phyloP scores from a whole-genome alignment of 1,140 invertebrate genomes.

The Trinorchestia longiramus region DNA sequence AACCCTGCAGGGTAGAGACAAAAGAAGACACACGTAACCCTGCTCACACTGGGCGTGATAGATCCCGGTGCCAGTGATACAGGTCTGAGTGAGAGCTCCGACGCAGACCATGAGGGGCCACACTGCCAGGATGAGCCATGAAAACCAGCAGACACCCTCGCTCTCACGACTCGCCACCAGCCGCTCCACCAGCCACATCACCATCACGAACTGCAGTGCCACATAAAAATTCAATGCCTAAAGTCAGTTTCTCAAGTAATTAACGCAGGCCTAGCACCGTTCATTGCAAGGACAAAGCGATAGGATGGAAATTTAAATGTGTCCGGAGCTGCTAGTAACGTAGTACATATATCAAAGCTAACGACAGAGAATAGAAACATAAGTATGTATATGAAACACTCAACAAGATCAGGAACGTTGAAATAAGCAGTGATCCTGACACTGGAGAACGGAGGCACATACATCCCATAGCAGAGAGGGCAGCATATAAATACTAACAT shows the following conservation, averaged over 20 bases:
- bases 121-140: slow-evolving; percentile 80
- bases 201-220: slow-evolving; percentile 68
- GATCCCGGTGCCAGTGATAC: slow-evolving; percentile 79
- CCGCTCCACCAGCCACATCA: slow-evolving; percentile 78
- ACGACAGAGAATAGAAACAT: too few species aligned
- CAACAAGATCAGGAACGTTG: too few species aligned
- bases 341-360: background rate
- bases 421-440: too few species aligned
- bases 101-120: slow-evolving; percentile 81
- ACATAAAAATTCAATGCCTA: background rate
- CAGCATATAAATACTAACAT: too few species aligned
- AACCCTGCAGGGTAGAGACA: too few species aligned
- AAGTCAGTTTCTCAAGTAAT: background rate
- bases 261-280: background rate
- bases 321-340: background rate
- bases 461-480: too few species aligned
- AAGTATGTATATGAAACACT: too few species aligned
- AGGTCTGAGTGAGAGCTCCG: slow-evolving; percentile 79
- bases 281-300: background rate
- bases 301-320: background rate
- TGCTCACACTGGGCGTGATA: slow-evolving; percentile 73
- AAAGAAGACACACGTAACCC: background rate
- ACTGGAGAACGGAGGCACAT: too few species aligned
- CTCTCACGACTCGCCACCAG: slow-evolving; percentile 70
- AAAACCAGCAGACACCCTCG: slow-evolving; percentile 79